Conservation (phyloP, 2,888 invertebrate genomes). For the Shargacucullia verbasci region DNA sequence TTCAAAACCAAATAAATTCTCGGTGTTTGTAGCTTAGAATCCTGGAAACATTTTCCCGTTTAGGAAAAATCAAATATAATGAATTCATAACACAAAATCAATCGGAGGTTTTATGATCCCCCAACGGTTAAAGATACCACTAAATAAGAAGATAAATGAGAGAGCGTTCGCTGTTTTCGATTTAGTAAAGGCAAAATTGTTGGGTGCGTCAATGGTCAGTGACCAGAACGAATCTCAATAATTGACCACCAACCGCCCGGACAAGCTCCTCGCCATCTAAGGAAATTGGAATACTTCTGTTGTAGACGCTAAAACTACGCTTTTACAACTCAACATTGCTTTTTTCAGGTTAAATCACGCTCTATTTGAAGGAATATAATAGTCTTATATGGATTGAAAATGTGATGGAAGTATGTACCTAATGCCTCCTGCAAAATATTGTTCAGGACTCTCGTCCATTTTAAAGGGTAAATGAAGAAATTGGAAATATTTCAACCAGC, state of each 20-base stretch:
- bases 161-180: constrained; percentile 10
- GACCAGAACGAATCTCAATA: constrained; percentile 25
- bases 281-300: constrained; percentile 18
- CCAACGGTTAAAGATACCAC: constrained; percentile 1
- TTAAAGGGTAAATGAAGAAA: too few relatives aligned
- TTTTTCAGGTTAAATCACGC: too few relatives aligned
- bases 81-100: not conserved
- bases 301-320: constrained; percentile 24
- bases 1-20: too few relatives aligned
- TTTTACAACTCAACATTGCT: not conserved
- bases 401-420: too few relatives aligned
- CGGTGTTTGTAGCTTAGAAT: too few relatives aligned
- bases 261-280: constrained; percentile 16
- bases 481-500: too few relatives aligned
- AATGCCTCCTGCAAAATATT: not conserved
- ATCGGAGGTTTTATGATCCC: constrained; percentile 10
- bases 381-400: too few relatives aligned
- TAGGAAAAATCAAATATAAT: too few relatives aligned
- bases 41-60: too few relatives aligned
- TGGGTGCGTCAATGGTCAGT: constrained; percentile 4
- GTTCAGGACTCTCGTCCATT: not conserved
- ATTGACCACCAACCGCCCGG: constrained; percentile 18
- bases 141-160: not conserved
- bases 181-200: constrained; percentile 17
- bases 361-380: too few relatives aligned